Percentiles rank a stretch among this genome's conserved stretches.
phyloP scores from a whole-genome alignment of 2,113 vertebrate genomes.

The Tympanuchus pallidicinctus region DNA sequence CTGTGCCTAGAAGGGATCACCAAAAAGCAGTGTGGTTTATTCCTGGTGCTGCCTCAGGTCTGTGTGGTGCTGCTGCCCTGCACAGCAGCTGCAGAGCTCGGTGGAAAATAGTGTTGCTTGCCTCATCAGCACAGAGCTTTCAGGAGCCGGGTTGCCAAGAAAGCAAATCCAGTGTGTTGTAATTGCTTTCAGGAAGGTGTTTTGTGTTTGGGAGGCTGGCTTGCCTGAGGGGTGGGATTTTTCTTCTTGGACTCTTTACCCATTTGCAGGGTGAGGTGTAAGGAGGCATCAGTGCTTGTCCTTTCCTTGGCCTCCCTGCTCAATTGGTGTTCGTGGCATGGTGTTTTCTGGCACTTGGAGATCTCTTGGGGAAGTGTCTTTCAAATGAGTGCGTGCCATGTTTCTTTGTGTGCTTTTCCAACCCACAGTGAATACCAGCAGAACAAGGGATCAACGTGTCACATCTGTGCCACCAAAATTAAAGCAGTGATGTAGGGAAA shows the following conservation, averaged over 20 bases:
- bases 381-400: background rate
- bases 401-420: background rate
- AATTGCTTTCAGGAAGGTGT: conserved; percentile 1
- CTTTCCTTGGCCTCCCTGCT: background rate
- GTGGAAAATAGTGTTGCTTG: background rate
- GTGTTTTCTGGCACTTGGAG: background rate
- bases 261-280: background rate
- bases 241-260: background rate
- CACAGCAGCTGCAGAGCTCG: background rate
- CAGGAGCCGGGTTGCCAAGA: conserved; percentile 2
- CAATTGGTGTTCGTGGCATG: background rate
- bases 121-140: conserved; percentile 13
- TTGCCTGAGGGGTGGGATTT: conserved; percentile 16
- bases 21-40: conserved; percentile 15
- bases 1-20: background rate
- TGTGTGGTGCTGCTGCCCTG: background rate
- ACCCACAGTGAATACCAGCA: background rate
- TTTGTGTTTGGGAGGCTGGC: background rate
- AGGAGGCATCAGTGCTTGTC: background rate
- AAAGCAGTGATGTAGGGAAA: background rate
- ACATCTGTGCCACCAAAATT: background rate
- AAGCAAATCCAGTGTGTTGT: conserved; percentile 4
- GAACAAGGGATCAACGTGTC: background rate
- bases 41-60: background rate
- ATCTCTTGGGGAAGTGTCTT: background rate